These are phyloP conservation scores for Dinoponera quadriceps DNA, from an alignment of 1,140 invertebrate genomes.

Conservation along the genomic window DNA sequence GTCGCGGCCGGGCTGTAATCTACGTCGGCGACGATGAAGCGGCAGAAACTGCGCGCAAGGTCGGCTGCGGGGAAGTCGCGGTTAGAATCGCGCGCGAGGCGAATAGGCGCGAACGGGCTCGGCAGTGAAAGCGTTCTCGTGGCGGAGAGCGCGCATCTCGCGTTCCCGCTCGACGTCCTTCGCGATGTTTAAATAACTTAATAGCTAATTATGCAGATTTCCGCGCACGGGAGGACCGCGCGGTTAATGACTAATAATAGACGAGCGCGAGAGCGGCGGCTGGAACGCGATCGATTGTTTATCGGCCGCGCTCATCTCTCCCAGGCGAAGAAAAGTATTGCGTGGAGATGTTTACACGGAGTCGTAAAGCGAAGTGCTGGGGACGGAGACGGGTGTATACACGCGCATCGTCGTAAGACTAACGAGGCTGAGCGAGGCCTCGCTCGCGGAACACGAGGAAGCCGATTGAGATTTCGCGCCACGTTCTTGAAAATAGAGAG, in stretches of 20 bases:
- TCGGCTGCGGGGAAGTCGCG: constrained; percentile 29
- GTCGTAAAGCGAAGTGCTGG: too few species aligned
- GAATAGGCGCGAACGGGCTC: not conserved
- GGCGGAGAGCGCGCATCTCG: not conserved
- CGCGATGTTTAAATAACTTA: constrained; percentile 50
- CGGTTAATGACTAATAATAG: constrained; percentile 41
- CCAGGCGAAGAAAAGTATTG: constrained; percentile 7
- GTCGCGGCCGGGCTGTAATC: constrained; percentile 27
- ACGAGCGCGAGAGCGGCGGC: not conserved
- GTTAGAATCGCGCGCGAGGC: constrained; percentile 23
- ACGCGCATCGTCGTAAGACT: too few species aligned
- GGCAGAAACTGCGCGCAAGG: constrained; percentile 42
- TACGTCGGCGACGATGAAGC: constrained; percentile 29
- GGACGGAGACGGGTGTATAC: too few species aligned
- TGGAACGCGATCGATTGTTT: not conserved
- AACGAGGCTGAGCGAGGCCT: too few species aligned
- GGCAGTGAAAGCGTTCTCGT: constrained; percentile 36
- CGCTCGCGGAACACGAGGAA: too few species aligned
- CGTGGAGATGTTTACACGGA: too few species aligned
- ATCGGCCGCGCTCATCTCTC: constrained; percentile 11
- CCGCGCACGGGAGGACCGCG: constrained; percentile 12
- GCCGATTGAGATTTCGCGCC: too few species aligned
- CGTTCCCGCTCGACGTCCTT: constrained; percentile 50
- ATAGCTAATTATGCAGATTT: constrained; percentile 57
- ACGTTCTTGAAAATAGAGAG: too few species aligned